Base-by-base conservation (phyloP, 2,888 invertebrate genomes). In the Norana najaformis region DNA sequence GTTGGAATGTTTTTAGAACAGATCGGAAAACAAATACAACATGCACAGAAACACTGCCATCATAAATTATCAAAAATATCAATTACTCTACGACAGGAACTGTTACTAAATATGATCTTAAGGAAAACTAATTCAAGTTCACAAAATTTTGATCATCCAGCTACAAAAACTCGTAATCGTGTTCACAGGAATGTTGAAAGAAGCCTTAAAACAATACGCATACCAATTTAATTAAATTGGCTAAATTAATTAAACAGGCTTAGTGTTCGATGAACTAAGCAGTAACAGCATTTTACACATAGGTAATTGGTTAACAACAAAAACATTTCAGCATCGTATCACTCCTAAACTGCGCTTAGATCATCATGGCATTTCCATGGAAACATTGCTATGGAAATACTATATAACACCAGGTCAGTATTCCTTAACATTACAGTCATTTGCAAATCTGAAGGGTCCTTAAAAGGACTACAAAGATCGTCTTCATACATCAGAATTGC, bases 151-250 rank as follows among this genome's bases (percentile, higher is more conserved):
- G 30, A 69, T n/a, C n/a, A n/a, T 11, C 30, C n/a, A n/a, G 13
- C n/a, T 16, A 69, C n/a, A 69, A 69, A 69, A 69, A 30, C n/a
- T 6, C 11, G n/a, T 69, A 3, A 5, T n/a, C 69, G 5, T 8
- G n/a, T 69, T 69, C 69, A 47, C 30, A 69, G 69, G 69, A 69
- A 69, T 69, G 69, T 69, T 69, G 69, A 69, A 69, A 69, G 69
- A 69, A 69, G 69, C 69, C n/a, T n/a, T n/a, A n/a, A n/a, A n/a
- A 69, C 69, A 69, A 13, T n/a, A n/a, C n/a, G n/a, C 4, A 8
- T 11, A 47, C 20, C 47, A 2, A 47, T 3, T 16, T 53, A n/a
- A 69, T n/a, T n/a, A n/a, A 69, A n/a, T 0, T 47, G 23, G 11
- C n/a, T 11, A 69, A 69, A n/a, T 69, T 13, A 30, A 2, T 13